phyloP scores from a whole-genome alignment of 2,888 invertebrate genomes.

The Heteropelma amictum region DNA sequence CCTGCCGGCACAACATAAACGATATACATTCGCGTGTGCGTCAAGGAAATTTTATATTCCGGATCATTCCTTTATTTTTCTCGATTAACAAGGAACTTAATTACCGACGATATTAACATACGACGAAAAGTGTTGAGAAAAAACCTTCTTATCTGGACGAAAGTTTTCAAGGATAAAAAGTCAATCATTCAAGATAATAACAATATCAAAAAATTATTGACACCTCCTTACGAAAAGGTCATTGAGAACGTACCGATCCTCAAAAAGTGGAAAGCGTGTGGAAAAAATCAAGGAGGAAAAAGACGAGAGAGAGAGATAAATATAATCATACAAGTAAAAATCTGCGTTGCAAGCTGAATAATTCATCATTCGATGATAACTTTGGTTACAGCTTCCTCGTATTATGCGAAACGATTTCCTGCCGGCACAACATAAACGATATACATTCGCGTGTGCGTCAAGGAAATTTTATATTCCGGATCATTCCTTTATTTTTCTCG shows the following conservation, averaged over 20 bases:
- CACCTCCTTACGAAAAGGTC: no score
- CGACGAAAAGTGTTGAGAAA: no score
- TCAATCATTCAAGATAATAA: no score
- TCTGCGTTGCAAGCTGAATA: constrained; percentile 25
- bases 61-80: not conserved
- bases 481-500: not conserved
- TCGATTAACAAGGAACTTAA: no score
- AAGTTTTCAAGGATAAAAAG: no score
- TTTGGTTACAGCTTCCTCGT: not conserved
- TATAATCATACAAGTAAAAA: constrained; percentile 13
- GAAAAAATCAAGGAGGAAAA: not conserved
- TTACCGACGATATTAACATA: no score
- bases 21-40: not conserved
- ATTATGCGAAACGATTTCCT: not conserved
- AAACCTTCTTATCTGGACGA: no score
- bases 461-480: not conserved
- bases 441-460: not conserved
- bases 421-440: constrained; percentile 19
- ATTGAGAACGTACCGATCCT: no score
- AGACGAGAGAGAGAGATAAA: not conserved
- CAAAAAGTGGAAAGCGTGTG: no score
- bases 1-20: constrained; percentile 9
- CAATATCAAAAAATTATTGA: no score
- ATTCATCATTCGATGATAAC: constrained; percentile 41
- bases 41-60: not conserved